phyloP scores from a whole-genome alignment of 2,797 vertebrate species.

The Pempheris klunzingeri region DNA sequence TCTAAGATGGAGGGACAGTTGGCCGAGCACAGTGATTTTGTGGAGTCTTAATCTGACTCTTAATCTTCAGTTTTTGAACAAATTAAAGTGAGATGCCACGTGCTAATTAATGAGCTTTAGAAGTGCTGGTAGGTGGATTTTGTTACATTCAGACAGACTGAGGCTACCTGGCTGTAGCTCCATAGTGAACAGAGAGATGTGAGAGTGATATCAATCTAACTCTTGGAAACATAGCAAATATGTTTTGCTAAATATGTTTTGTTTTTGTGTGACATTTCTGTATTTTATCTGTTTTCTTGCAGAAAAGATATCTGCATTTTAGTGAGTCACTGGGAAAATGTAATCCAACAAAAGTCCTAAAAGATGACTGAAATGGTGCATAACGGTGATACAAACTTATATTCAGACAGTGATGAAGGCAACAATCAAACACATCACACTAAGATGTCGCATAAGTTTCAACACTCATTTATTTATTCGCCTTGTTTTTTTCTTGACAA shows the following conservation, averaged over 20 bases:
- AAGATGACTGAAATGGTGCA: neutral
- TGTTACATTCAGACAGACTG: no score
- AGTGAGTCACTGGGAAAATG: neutral
- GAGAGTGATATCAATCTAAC: no score
- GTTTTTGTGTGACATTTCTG: no score
- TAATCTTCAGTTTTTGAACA: neutral
- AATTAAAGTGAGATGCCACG: neutral
- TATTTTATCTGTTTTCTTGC: neutral
- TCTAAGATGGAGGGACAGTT: neutral
- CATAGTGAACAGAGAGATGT: no score
- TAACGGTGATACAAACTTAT: neutral
- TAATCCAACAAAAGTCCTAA: neutral
- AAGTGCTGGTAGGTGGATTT: neutral
- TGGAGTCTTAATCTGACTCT: no score
- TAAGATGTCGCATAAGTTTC: constrained; percentile 60
- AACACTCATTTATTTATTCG: constrained; percentile 83
- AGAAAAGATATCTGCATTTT: neutral
- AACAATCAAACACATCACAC: constrained; percentile 49
- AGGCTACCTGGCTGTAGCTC: no score
- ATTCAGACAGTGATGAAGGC: neutral
- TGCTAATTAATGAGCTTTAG: neutral
- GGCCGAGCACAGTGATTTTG: neutral
- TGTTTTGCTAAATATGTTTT: no score
- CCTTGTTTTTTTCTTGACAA: constrained; percentile 73
- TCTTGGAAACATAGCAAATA: neutral